phyloP scores from a whole-genome alignment of 2,888 invertebrate species.

The Cheilosia pagana region DNA sequence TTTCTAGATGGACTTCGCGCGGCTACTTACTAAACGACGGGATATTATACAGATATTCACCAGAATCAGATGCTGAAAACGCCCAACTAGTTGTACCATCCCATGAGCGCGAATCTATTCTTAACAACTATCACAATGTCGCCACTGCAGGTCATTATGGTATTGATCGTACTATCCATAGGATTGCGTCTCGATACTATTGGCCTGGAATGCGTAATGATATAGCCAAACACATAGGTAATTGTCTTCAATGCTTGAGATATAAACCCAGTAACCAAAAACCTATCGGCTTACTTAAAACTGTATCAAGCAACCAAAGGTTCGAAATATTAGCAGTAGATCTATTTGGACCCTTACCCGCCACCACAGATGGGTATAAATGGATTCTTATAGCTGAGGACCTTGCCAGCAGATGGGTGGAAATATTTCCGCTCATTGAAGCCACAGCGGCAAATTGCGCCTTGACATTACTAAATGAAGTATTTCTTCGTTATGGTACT shows the following conservation, averaged over 20 bases:
- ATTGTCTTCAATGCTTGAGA: not conserved
- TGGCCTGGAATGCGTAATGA: conserved; percentile 9
- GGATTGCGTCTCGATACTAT: conserved; percentile 8
- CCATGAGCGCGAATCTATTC: not conserved
- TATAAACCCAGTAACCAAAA: conserved; percentile 67
- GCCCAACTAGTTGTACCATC: conserved; percentile 1
- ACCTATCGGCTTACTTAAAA: conserved; percentile 69
- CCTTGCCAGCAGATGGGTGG: conserved; percentile 76
- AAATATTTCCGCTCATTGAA: conserved; percentile 77
- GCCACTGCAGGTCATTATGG: conserved; percentile 6
- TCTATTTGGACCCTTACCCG: conserved; percentile 68
- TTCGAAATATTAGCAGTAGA: conserved; percentile 73
- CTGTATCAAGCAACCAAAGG: conserved; percentile 60
- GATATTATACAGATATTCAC: conserved; percentile 4
- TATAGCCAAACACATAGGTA: conserved; percentile 7
- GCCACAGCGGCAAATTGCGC: conserved; percentile 79
- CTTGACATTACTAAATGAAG: conserved; percentile 77
- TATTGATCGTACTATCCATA: not conserved
- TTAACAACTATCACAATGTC: not conserved
- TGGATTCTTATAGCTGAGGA: conserved; percentile 79
- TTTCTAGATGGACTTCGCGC: not conserved
- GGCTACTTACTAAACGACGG: conserved; percentile 4
- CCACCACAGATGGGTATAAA: conserved; percentile 34
- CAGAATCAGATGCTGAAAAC: conserved; percentile 12
- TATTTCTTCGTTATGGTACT: conserved; percentile 79